Conservation (phyloP, 2,888 invertebrate genomes). For the Torymus auratus region DNA sequence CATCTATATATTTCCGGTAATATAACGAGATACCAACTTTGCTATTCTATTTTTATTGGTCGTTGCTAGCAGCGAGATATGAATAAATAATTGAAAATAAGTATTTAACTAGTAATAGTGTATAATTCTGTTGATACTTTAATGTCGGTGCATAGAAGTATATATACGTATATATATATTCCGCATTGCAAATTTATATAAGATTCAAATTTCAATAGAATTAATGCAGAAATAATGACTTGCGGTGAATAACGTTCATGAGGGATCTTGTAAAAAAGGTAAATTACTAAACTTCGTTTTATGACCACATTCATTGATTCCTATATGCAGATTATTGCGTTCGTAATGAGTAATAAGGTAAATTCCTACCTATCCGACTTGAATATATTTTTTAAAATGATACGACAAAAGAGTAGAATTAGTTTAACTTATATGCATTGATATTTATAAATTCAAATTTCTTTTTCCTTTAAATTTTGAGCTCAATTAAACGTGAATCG, state of each 20-base stretch:
- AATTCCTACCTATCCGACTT: slow-evolving; percentile 28
- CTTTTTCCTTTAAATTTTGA: background rate
- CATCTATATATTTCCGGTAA: slow-evolving; percentile 2
- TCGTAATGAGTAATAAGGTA: slow-evolving; percentile 31
- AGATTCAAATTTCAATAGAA: slow-evolving; percentile 8
- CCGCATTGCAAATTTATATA: slow-evolving; percentile 30
- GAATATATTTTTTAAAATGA: slow-evolving; percentile 34
- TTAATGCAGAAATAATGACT: background rate
- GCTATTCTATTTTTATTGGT: slow-evolving; percentile 49
- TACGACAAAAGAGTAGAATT: background rate
- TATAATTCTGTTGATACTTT: slow-evolving; percentile 57
- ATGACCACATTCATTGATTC: slow-evolving; percentile 10
- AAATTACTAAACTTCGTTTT: slow-evolving; percentile 15
- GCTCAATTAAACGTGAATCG: background rate
- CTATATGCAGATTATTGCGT: slow-evolving; percentile 19
- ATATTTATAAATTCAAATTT: background rate
- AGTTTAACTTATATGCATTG: too few relatives aligned
- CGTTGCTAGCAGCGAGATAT: slow-evolving; percentile 43
- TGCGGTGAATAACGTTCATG: background rate
- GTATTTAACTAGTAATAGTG: slow-evolving; percentile 51
- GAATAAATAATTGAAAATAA: slow-evolving; percentile 51
- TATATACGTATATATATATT: slow-evolving; percentile 43
- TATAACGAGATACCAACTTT: slow-evolving; percentile 29
- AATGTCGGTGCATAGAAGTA: slow-evolving; percentile 55
- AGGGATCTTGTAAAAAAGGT: slow-evolving; percentile 16